Evolutionary conservation across 2,888 invertebrate genomes (phyloP).

Genomic region (Carcina quercana): DNA sequence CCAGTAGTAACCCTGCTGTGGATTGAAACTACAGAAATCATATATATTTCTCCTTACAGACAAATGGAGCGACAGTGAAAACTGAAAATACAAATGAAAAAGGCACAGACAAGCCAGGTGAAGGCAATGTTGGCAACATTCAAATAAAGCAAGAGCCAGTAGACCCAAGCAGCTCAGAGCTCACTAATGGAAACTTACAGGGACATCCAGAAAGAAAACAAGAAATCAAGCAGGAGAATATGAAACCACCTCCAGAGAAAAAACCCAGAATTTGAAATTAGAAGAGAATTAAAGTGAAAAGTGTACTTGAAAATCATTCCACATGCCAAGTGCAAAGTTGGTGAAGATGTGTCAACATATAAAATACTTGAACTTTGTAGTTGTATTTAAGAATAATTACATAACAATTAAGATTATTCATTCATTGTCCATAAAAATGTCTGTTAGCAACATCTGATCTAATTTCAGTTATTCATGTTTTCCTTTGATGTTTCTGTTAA

Average conservation of each 20-base stretch:
- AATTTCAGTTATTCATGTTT: too few species aligned
- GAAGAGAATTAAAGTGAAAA: too few species aligned
- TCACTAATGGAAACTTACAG: slow-evolving; percentile 56
- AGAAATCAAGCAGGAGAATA: slow-evolving; percentile 81
- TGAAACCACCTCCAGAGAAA: slow-evolving; percentile 93
- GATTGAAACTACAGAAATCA: too few species aligned
- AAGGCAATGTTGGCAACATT: slow-evolving; percentile 47
- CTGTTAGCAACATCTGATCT: too few species aligned
- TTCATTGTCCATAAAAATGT: too few species aligned
- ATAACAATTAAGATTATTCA: too few species aligned
- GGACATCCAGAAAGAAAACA: slow-evolving; percentile 76
- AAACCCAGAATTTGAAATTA: slow-evolving; percentile 76
- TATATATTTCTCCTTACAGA: slow-evolving; percentile 33
- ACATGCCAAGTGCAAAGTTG: too few species aligned
- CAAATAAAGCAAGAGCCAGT: slow-evolving; percentile 67
- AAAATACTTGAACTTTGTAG: too few species aligned
- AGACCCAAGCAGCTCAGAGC: slow-evolving; percentile 56
- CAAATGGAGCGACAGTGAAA: slow-evolving; percentile 61
- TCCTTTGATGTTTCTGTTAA: slow-evolving; percentile 10
- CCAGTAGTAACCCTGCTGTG: too few species aligned
- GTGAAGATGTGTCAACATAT: too few species aligned
- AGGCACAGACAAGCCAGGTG: slow-evolving; percentile 45
- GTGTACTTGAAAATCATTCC: too few species aligned
- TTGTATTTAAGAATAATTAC: too few species aligned
- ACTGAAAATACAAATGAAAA: slow-evolving; percentile 59